Evolutionary conservation across 2,888 invertebrate genomes (phyloP).

Genomic region (Sarcophaga rosellei): DNA sequence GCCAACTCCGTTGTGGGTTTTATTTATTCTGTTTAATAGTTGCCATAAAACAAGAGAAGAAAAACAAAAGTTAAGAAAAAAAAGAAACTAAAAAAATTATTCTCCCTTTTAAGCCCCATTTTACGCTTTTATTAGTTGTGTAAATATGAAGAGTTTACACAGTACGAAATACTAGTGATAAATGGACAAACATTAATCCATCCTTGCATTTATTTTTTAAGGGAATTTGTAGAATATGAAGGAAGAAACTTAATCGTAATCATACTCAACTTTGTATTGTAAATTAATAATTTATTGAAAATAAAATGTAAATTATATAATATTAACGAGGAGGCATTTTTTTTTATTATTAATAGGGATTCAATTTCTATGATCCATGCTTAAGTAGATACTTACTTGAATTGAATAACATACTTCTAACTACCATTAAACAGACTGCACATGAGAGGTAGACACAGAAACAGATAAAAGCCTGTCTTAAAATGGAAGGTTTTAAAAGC

Average conservation of each 20-base stretch:
- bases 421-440: too few species aligned
- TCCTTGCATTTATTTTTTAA: background rate
- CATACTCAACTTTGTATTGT: slow-evolving; percentile 52
- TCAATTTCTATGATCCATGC: too few species aligned
- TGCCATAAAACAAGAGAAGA: slow-evolving; percentile 54
- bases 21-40: slow-evolving; percentile 51
- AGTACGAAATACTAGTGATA: slow-evolving; percentile 27
- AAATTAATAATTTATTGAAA: slow-evolving; percentile 57
- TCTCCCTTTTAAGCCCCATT: background rate
- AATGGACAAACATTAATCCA: slow-evolving; percentile 16
- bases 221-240: slow-evolving; percentile 25
- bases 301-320: slow-evolving; percentile 46
- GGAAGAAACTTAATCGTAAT: slow-evolving; percentile 34
- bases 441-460: too few species aligned
- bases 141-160: slow-evolving; percentile 50
- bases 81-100: slow-evolving; percentile 1
- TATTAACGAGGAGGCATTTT: background rate
- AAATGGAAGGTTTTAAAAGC: too few species aligned
- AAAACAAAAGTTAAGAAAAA: slow-evolving; percentile 2
- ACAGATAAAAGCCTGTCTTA: too few species aligned
- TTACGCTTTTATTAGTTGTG: background rate
- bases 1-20: background rate
- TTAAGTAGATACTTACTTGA: too few species aligned
- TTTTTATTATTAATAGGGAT: too few species aligned
- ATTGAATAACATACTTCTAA: too few species aligned